Conservation (phyloP, 2,888 invertebrate genomes). For the Drosophila diplacantha region DNA sequence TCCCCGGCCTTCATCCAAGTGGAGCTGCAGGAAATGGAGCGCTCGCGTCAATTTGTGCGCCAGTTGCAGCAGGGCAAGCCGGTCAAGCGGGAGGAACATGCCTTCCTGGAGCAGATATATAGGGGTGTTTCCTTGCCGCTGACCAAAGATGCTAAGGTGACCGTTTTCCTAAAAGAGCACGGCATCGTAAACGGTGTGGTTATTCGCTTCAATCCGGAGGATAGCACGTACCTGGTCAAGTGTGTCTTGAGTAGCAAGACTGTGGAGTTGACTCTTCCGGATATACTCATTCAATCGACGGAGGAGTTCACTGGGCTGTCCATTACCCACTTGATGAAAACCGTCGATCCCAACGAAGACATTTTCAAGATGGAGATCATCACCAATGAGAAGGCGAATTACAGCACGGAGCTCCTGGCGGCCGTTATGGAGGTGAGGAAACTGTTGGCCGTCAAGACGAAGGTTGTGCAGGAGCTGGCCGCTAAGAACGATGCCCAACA, state of each 20-base stretch:
- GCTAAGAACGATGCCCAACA: slow-evolving; percentile 42
- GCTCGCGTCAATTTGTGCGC: slow-evolving; percentile 37
- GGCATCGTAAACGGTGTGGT: slow-evolving; percentile 39
- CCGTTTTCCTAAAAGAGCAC: slow-evolving; percentile 17
- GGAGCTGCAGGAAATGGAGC: slow-evolving; percentile 37
- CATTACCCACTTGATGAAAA: slow-evolving; percentile 25
- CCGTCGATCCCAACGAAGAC: neutral
- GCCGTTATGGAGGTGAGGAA: slow-evolving; percentile 41
- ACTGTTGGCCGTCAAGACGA: slow-evolving; percentile 29
- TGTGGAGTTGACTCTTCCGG: slow-evolving; percentile 19
- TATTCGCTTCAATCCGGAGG: slow-evolving; percentile 22
- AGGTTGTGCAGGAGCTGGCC: slow-evolving; percentile 39
- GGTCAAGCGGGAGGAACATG: slow-evolving; percentile 6
- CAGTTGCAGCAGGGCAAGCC: slow-evolving; percentile 38
- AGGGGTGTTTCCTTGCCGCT: slow-evolving; percentile 43
- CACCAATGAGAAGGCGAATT: neutral
- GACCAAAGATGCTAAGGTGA: slow-evolving; percentile 35
- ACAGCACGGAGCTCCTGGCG: slow-evolving; percentile 10
- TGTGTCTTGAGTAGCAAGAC: slow-evolving; percentile 26
- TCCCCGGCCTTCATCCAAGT: slow-evolving; percentile 44
- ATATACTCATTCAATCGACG: slow-evolving; percentile 29
- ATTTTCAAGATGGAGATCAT: neutral
- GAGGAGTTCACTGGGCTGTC: slow-evolving; percentile 20
- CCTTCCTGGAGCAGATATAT: slow-evolving; percentile 38
- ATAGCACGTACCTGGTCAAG: slow-evolving; percentile 41